Conservation (phyloP, 1,140 invertebrate species). For the Hypothenemus hampei region DNA sequence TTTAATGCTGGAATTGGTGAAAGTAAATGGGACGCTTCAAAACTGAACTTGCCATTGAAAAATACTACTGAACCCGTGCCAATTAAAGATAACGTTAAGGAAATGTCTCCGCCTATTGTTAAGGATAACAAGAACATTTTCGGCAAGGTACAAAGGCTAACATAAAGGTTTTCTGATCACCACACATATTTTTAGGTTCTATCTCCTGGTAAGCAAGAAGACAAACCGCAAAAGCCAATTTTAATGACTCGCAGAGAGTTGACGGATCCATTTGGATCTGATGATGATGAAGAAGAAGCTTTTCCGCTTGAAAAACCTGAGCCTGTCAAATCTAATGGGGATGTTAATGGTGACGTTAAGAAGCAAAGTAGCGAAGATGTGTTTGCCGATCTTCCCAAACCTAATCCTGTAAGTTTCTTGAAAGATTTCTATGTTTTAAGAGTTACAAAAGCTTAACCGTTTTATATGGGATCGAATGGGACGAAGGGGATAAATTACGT, state of each 20-base stretch:
- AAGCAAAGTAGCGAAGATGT: conserved; percentile 25
- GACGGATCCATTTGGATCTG: conserved; percentile 86
- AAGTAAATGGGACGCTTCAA: conserved; percentile 30
- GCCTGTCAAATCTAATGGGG: conserved; percentile 24
- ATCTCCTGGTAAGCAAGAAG: conserved; percentile 23
- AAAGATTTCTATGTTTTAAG: no score
- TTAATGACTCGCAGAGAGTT: conserved; percentile 83
- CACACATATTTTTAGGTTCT: no score
- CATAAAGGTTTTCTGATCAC: no score
- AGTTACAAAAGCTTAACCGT: no score
- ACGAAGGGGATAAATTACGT: no score
- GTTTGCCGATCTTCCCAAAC: conserved; percentile 46
- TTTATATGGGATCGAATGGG: no score
- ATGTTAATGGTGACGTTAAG: conserved; percentile 21
- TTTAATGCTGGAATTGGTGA: conserved; percentile 27
- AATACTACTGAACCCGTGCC: conserved; percentile 35
- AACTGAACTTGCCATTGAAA: conserved; percentile 39
- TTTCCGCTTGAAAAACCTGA: conserved; percentile 31
- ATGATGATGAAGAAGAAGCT: conserved; percentile 71
- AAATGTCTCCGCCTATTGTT: conserved; percentile 47
- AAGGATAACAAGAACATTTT: conserved; percentile 71
- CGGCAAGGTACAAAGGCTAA: conserved; percentile 56
- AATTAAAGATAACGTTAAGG: conserved; percentile 30
- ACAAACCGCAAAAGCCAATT: conserved; percentile 49
- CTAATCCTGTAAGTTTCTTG: conserved; percentile 41